Base-by-base conservation (phyloP, 2,888 invertebrate genomes). In the Myopa tessellatipennis region DNA sequence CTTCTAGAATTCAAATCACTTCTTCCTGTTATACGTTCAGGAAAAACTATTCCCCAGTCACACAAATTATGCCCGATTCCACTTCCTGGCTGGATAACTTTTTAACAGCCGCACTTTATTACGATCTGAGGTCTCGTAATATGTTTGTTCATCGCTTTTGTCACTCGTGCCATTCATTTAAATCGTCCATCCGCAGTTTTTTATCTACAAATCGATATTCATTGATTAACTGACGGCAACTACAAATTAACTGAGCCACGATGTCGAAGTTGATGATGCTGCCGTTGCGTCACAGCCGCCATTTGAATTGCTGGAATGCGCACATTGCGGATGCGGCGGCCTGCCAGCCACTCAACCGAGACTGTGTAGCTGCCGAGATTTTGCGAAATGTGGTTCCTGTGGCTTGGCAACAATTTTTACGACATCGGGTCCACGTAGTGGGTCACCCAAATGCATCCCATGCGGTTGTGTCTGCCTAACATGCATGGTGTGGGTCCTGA, bases 201-300 rank as follows among this genome's bases (percentile, higher is more conserved):
- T 45, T 45, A 45, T 26, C 40, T 7, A 16, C 40, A 68, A 38
- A 40, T n/a, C n/a, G 38, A 68, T 68, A 12, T 68, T 45, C 45
- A 50, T 26, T 69, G 69, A 69, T 45, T 68, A n/a, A 68, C 68
- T 68, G 68, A 40, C 40, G 68, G 50, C 69, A 50, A 50, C 69
- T 69, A 26, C 69, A 69, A 69, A 69, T 69, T 40, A 69, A 69
- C 34, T 69, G 52, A 68, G 8, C 26, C 18, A 26, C 6, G 7
- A 60, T 14, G 60, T 60, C 18, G 14, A 3, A 26, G 60, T n/a
- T n/a, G n/a, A n/a, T n/a, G n/a, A n/a, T n/a, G n/a, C n/a, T n/a
- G n/a, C n/a, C n/a, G n/a, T n/a, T n/a, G n/a, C 60, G 18, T 3
- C 26, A 34, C 63, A 14, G 36, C 36, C 14, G 3, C 34, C 63